Conservation (phyloP, 2,113 vertebrate genomes). For the Eulemur rufifrons region DNA sequence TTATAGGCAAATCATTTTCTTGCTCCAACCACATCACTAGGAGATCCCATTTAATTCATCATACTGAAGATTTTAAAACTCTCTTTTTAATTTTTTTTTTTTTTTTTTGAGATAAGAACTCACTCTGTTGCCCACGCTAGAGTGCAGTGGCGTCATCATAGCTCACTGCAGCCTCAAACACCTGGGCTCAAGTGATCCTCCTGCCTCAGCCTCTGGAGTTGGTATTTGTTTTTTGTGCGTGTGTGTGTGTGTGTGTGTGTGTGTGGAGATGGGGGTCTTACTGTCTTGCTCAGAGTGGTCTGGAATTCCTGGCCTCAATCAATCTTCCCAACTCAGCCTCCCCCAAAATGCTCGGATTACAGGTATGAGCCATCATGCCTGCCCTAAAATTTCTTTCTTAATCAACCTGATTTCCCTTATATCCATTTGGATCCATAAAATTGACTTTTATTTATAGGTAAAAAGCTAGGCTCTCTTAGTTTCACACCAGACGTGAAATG, state of each 20-base stretch:
- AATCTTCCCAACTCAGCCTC: too few species aligned
- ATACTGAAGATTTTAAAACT: not conserved
- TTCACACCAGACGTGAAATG: not conserved
- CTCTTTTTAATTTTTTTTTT: not conserved
- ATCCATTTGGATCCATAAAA: not conserved
- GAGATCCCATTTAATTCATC: not conserved
- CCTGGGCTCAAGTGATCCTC: too few species aligned
- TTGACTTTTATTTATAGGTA: not conserved
- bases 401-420: not conserved
- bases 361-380: too few species aligned
- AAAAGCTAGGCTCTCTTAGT: not conserved
- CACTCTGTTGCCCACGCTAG: too few species aligned
- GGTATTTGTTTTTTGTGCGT: not conserved
- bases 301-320: too few species aligned
- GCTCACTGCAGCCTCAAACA: too few species aligned
- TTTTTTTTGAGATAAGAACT: not conserved
- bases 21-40: not conserved
- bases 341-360: too few species aligned
- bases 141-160: too few species aligned
- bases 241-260: too few species aligned
- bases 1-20: not conserved
- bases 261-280: too few species aligned
- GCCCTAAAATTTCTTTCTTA: not conserved
- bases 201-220: not conserved
- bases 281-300: too few species aligned